Evolutionary conservation across 2,113 vertebrate genomes (phyloP), one percentile per base, ranked within the genome.

Genomic region (Hemicordylus capensis): DNA sequence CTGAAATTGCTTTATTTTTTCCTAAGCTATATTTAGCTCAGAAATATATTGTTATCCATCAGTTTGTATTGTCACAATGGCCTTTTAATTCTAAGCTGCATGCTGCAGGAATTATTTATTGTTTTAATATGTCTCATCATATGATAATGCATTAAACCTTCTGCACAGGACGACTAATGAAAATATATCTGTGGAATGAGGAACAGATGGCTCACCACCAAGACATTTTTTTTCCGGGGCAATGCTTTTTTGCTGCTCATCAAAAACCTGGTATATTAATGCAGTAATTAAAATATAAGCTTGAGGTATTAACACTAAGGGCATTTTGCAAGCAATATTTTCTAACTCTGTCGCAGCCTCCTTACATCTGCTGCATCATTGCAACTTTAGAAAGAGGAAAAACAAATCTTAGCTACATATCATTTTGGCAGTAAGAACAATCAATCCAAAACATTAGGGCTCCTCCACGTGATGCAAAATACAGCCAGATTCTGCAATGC

Each of bases 131-230:
- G 54, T 80, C 31, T 93, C 89, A 42, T 69, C 69, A 15, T 59
- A 44, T n/a, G 73, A 58, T 74, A 76, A 81, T 46, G 67, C 59
- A 76, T 74, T 81, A 20, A 84, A 81, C 75, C 82, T 39, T 44
- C 80, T 80, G 84, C 61, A 88, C 88, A 72, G 63, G 84, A 85
- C 89, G 82, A 46, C 80, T 85, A 70, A 87, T 88, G 70, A 87
- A 87, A 91, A 85, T 80, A 1, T 81, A 87, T 91, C 48, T 91
- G 76, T 76, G 83, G 87, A 39, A 77, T 59, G 72, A 87, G 79
- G 91, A 93, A 81, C 92, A 95, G 93, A 91, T 91, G 93, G 90
- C 17, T 64, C n/a, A 0, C 2, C 90, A 77, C 72, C 79, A 46
- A 66, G 73, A 70, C 1, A 44, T 61, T 74, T 66, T 61, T 85